Evolutionary conservation across 2,797 vertebrate genomes (phyloP).

Genomic region (Malacoctenus gilli): DNA sequence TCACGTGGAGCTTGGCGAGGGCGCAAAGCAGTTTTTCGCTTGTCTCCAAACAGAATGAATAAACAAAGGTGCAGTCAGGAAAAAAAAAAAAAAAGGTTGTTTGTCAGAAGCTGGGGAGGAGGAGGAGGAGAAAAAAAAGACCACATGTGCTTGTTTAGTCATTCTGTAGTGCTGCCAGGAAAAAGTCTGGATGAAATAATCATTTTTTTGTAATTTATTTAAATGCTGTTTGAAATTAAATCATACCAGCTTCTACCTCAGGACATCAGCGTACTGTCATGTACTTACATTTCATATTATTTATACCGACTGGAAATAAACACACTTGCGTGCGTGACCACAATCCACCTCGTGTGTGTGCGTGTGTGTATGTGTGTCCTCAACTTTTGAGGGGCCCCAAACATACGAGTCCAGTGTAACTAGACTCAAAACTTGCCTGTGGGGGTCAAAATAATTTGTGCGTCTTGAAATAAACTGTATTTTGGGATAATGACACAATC

Average conservation of each 20-base stretch:
- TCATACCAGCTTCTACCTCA: conserved; percentile 56
- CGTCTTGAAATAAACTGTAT: too few relatives aligned
- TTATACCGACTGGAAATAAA: conserved; percentile 39
- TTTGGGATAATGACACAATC: too few relatives aligned
- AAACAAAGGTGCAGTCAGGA: conserved; percentile 35
- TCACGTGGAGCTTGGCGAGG: too few relatives aligned
- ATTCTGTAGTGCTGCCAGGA: conserved; percentile 61
- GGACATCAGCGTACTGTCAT: conserved; percentile 65
- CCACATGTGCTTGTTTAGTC: conserved; percentile 61
- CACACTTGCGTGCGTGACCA: conserved; percentile 17
- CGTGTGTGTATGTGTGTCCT: conserved; percentile 1
- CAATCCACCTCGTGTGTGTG: conserved; percentile 8
- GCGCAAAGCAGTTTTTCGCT: conserved; percentile 31
- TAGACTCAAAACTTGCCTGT: too few relatives aligned
- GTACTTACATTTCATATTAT: conserved; percentile 67
- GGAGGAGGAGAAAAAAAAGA: conserved; percentile 45
- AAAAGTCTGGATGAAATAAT: conserved; percentile 59
- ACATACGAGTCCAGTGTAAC: too few relatives aligned
- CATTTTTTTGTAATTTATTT: conserved; percentile 69
- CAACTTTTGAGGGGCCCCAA: too few relatives aligned
- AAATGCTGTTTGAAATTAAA: conserved; percentile 71
- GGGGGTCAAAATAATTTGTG: too few relatives aligned
- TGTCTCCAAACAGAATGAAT: conserved; percentile 15
- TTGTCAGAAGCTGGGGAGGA: conserved; percentile 38
- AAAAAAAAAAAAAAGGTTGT: conserved; percentile 31